Percentiles rank a stretch among this genome's conserved stretches.
Conservation (phyloP, 2,113 vertebrate species). For the Neodon shergylaensis region DNA sequence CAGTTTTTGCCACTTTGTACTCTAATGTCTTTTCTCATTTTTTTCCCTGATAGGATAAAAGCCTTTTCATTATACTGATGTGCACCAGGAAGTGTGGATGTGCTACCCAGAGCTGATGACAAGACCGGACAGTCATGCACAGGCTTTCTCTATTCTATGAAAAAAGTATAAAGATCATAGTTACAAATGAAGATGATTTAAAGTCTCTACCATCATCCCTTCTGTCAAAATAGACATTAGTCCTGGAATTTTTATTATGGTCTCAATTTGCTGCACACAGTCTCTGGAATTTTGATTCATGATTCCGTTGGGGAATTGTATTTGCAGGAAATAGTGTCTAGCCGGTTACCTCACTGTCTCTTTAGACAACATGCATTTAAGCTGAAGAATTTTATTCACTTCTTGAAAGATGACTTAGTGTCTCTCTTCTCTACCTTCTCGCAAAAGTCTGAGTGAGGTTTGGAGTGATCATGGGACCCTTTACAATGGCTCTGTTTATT, state of each 20-base stretch:
- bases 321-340: constrained; percentile 77
- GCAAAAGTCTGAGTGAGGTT: not conserved
- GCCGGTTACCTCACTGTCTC: constrained; percentile 77
- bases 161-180: constrained; percentile 35
- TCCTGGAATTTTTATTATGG: constrained; percentile 64
- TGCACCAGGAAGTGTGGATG: not conserved
- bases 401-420: constrained; percentile 37
- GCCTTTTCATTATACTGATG: not conserved
- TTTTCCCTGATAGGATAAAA: constrained; percentile 13
- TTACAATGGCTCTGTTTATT: constrained; percentile 24
- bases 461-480: not conserved
- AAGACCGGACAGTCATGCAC: constrained; percentile 23
- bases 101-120: not conserved
- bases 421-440: constrained; percentile 20
- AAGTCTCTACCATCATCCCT: not conserved
- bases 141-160: not conserved
- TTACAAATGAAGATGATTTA: constrained; percentile 51
- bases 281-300: constrained; percentile 78
- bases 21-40: not conserved
- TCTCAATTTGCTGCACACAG: constrained; percentile 51
- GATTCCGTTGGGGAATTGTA: constrained; percentile 62
- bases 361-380: constrained; percentile 57
- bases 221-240: constrained; percentile 59
- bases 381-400: constrained; percentile 59
- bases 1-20: not conserved